Conservation (phyloP, 2,888 invertebrate genomes). For the Hipparchia semele region DNA sequence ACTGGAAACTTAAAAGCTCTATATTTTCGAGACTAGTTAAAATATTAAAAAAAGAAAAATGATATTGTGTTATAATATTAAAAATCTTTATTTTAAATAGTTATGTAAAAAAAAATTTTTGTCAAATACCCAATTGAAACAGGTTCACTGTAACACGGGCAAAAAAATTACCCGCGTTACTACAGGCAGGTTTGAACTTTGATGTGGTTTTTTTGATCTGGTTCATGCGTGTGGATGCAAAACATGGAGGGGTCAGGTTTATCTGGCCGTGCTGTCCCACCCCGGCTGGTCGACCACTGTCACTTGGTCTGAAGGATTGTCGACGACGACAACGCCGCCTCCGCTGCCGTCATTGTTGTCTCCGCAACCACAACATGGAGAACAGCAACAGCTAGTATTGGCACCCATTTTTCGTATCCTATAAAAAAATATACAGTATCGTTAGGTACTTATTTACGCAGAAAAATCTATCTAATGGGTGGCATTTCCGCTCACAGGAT, state of each 20-base stretch:
- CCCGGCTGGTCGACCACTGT: conserved; percentile 16
- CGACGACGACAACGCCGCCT: conserved; percentile 17
- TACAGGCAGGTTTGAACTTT: background rate
- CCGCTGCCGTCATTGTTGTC: conserved; percentile 4
- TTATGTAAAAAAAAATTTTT: too few species aligned
- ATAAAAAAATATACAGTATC: background rate
- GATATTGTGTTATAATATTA: too few species aligned
- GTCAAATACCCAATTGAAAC: too few species aligned
- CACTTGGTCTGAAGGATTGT: conserved; percentile 9
- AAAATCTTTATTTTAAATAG: too few species aligned
- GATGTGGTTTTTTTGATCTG: background rate
- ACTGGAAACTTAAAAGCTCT: too few species aligned
- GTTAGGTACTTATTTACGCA: background rate
- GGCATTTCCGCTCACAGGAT: too few species aligned
- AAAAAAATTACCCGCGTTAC: too few species aligned
- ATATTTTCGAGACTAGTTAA: too few species aligned
- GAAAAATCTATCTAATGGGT: too few species aligned
- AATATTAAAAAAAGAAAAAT: too few species aligned
- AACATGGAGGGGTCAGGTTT: background rate
- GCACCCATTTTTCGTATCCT: conserved; percentile 18
- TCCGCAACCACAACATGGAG: conserved; percentile 14
- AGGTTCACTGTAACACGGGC: too few species aligned
- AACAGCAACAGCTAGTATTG: conserved; percentile 14
- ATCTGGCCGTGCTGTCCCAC: conserved; percentile 7
- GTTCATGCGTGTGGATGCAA: background rate